These are phyloP conservation scores for Incurvaria masculella DNA, from an alignment of 2,888 invertebrate species.

Conservation along the genomic window DNA sequence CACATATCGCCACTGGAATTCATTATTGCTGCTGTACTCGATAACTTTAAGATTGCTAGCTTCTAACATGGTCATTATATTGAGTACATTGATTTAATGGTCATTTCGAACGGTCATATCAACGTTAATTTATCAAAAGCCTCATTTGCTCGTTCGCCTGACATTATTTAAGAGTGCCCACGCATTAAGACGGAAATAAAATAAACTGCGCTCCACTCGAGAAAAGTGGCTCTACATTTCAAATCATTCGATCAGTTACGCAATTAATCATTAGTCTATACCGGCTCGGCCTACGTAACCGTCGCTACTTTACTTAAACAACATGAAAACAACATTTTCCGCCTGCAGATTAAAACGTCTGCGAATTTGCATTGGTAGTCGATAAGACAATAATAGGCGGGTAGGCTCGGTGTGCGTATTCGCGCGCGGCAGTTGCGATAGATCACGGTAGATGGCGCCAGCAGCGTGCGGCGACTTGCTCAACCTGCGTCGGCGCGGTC, in stretches of 20 bases:
- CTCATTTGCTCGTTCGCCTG: not conserved
- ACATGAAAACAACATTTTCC: not conserved
- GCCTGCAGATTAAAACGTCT: slow-evolving; percentile 30
- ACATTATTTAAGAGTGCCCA: not conserved
- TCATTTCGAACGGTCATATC: not conserved
- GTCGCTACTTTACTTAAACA: not conserved
- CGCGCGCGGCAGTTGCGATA: slow-evolving; percentile 29
- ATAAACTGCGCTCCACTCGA: not conserved
- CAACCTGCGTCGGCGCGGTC: not conserved
- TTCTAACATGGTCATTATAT: not conserved
- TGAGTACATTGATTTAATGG: not conserved
- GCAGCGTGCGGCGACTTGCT: slow-evolving; percentile 18
- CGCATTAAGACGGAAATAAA: not conserved
- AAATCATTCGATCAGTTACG: not conserved
- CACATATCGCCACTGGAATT: no score
- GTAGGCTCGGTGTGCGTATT: slow-evolving; percentile 15
- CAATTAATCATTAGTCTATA: not conserved
- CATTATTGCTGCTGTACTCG: no score
- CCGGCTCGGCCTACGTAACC: not conserved
- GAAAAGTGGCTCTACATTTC: not conserved
- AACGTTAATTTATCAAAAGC: not conserved
- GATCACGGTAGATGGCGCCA: slow-evolving; percentile 50
- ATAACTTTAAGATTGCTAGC: not conserved
- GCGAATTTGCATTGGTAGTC: slow-evolving; percentile 38
- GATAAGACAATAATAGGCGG: slow-evolving; percentile 38